These are phyloP conservation scores for Drosophila dives DNA, from an alignment of 2,888 invertebrate genomes.

Conservation along the genomic window DNA sequence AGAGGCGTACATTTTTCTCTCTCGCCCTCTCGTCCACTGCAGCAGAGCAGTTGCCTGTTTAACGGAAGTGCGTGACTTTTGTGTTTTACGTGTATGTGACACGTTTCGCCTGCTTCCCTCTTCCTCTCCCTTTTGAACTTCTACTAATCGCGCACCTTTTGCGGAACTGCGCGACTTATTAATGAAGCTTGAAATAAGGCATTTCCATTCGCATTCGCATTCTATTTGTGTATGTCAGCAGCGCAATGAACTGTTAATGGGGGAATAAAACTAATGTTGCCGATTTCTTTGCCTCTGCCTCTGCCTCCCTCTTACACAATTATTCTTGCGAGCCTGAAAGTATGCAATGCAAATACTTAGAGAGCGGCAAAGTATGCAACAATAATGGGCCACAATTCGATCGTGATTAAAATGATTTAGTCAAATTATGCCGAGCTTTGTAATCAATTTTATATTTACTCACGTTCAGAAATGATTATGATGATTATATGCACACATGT, in stretches of 20 bases:
- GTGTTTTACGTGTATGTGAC: slow-evolving; percentile 65
- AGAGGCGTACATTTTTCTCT: slow-evolving; percentile 35
- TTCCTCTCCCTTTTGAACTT: not conserved
- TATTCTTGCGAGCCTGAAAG: slow-evolving; percentile 17
- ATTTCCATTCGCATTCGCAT: slow-evolving; percentile 41
- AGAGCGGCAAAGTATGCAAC: slow-evolving; percentile 44
- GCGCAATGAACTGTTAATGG: slow-evolving; percentile 60
- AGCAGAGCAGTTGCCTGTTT: slow-evolving; percentile 20
- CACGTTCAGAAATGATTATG: not conserved
- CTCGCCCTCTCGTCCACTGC: slow-evolving; percentile 9
- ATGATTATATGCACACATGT: not conserved
- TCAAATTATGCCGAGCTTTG: not conserved
- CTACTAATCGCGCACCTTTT: slow-evolving; percentile 36
- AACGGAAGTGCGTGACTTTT: slow-evolving; percentile 76
- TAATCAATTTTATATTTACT: not conserved
- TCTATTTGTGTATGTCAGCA: slow-evolving; percentile 42
- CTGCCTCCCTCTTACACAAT: too few species aligned
- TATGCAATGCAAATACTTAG: slow-evolving; percentile 34
- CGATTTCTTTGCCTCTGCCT: not conserved
- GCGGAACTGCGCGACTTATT: slow-evolving; percentile 67
- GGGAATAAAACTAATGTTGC: slow-evolving; percentile 22
- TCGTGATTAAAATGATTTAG: not conserved
- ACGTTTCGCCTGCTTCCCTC: slow-evolving; percentile 31
- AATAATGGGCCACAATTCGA: not conserved
- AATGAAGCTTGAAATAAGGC: slow-evolving; percentile 47